Base-by-base conservation (phyloP, 92 coral and sea anemone species). In the Umimayanthus chanpuru region DNA sequence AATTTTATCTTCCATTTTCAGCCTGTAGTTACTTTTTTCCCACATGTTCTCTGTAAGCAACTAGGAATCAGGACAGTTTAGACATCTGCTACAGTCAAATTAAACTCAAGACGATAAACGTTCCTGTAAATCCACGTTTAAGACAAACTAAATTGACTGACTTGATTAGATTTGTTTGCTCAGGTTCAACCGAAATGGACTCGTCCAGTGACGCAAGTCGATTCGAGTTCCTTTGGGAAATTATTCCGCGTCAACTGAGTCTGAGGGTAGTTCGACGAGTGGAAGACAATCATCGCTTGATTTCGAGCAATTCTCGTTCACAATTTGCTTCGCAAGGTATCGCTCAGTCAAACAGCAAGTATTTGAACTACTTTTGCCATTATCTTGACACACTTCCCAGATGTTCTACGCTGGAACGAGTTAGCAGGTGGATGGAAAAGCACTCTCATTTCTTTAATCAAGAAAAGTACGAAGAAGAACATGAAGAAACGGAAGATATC, bases 361-460 rank as follows among this genome's bases (percentile, higher is more conserved):
- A 5, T 65, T 38, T 5, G 26, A 38, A 7, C 18, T 81, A 75
- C 1, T 38, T 81, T n/a, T 8, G n/a, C 16, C 76, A 81, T 38
- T 40, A n/a, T 39, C 85, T 81, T 39, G 55, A 65, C 4, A 18
- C 32, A 15, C 85, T 81, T 3, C 85, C 75, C 49, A 26, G 50
- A 16, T 65, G 23, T 23, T 64, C 75, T 26, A 2, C 85, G 38
- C 56, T 9, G 16, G 85, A 81, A 66, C 28, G 58, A 21, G 76
- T 81, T 11, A n/a, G 65, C 4, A 23, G 0, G 2, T 81, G 85
- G 85, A 66, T 65, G 10, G 30, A 0, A 43, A 81, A 38, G 2
- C 85, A 81, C 29, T 81, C 85, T 38, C 23, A 39, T 23, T 39
- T 65, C 76, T 65, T 81, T 36, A 12, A 26, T 29, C 82, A 53